phyloP scores from a whole-genome alignment of 2,888 invertebrate species.

The Enoplolaimus lenunculus region DNA sequence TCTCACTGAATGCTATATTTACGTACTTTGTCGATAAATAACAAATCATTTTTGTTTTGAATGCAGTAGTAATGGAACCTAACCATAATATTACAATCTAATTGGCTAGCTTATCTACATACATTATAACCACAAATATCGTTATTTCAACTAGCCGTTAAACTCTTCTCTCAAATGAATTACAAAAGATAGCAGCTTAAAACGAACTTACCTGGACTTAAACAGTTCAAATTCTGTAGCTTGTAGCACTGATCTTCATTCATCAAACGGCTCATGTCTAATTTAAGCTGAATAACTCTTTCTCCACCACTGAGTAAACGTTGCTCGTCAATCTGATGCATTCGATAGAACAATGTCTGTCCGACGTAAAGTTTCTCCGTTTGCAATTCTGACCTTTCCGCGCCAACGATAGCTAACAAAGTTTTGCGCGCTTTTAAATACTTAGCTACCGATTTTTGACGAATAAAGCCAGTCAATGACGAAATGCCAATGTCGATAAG shows the following conservation, averaged over 20 bases:
- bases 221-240: background rate
- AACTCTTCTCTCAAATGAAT: no score
- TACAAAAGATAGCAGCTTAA: no score
- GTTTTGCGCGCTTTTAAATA: no score
- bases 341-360: background rate
- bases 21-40: no score
- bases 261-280: background rate
- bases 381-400: background rate
- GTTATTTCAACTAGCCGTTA: no score
- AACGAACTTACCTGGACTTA: background rate
- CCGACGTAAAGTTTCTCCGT: background rate
- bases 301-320: background rate
- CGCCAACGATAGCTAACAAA: background rate
- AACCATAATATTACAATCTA: no score
- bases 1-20: no score
- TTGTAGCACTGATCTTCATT: background rate
- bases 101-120: no score
- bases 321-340: background rate
- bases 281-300: background rate
- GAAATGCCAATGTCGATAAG: conserved; percentile 11
- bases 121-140: no score
- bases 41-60: no score
- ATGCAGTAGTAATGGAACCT: no score
- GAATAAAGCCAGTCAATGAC: background rate
- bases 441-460: no score